Percentiles rank a stretch among this genome's conserved stretches.
phyloP scores from a whole-genome alignment of 2,888 invertebrate species.

The Nomada lathburiana region DNA sequence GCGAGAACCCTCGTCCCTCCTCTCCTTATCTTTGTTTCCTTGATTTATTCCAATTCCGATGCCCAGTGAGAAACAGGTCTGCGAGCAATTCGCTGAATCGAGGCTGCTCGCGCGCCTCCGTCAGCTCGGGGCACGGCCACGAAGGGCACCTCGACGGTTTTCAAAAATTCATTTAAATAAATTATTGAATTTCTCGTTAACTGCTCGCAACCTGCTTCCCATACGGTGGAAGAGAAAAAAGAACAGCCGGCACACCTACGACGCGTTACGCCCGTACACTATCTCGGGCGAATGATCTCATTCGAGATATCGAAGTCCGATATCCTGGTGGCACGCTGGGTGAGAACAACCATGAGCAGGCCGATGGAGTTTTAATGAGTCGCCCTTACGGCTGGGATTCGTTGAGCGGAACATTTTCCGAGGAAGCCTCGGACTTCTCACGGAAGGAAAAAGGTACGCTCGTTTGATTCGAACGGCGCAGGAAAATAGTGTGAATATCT shows the following conservation, averaged over 20 bases:
- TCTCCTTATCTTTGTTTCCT: not conserved
- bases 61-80: not conserved
- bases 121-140: not conserved
- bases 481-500: not conserved
- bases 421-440: not conserved
- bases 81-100: conserved; percentile 20
- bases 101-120: conserved; percentile 4
- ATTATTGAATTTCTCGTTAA: conserved; percentile 36
- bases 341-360: conserved; percentile 38
- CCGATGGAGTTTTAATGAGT: conserved; percentile 13
- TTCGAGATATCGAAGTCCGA: conserved; percentile 45
- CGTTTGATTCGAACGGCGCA: not conserved
- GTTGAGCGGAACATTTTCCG: not conserved
- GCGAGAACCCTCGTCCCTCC: conserved; percentile 23
- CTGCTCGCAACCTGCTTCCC: conserved; percentile 36
- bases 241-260: conserved; percentile 42
- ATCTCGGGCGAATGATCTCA: conserved; percentile 43
- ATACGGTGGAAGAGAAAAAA: conserved; percentile 8
- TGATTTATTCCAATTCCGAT: not conserved
- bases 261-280: conserved; percentile 8
- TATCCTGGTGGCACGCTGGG: conserved; percentile 17
- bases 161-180: conserved; percentile 46
- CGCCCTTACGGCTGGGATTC: not conserved
- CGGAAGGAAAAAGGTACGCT: not conserved
- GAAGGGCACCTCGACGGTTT: conserved; percentile 9